Evolutionary conservation across 2,797 vertebrate genomes (phyloP), one percentile per base, ranked within the genome.

Genomic region (Hyperoplus lanceolatus): DNA sequence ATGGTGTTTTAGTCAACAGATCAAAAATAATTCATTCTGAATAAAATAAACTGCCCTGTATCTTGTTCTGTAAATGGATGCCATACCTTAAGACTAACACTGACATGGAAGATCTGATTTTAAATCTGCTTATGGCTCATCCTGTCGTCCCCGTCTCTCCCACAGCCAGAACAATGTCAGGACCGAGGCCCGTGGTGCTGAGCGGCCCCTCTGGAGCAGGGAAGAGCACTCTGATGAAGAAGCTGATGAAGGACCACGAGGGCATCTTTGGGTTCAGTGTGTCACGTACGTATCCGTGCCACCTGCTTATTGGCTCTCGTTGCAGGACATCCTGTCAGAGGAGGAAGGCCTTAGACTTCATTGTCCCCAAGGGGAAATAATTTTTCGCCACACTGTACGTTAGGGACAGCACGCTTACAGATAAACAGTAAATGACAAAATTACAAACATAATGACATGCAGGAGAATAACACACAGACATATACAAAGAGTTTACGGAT

Each of bases 201-300:
- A 99, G 97, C 0, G 98, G 98, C 73, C 98, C 98, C 0, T 99
- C 98, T 0, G 98, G 98, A 4, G 98, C 97, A 0, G 98, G 98
- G 55, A 99, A 99, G 89, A 99, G 98, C 95, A 98, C 98, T 0
- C 93, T 99, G 79, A 89, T 99, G 80, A 99, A 98, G 94, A 97
- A 85, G 59, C 83, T 99, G 74, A 83, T 99, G 79, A 95, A 96
- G 59, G 97, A 99, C 10, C 96, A 97, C 0, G 94, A 96, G 70
- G 96, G 95, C 6, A 45, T 99, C 83, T 99, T 99, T 0, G 98
- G 98, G 81, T 99, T 99, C 95, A 98, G 98, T 0, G 97, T 99
- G 70, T 99, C 98, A 81, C 98, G 98, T 99, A 94, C 85, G 97
- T 96, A 59, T 84, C 14, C 4, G 0, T 2, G 0, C 46, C 59